These are phyloP conservation scores for Cybosia mesomella DNA, from an alignment of 2,888 invertebrate species.

Conservation along the genomic window DNA sequence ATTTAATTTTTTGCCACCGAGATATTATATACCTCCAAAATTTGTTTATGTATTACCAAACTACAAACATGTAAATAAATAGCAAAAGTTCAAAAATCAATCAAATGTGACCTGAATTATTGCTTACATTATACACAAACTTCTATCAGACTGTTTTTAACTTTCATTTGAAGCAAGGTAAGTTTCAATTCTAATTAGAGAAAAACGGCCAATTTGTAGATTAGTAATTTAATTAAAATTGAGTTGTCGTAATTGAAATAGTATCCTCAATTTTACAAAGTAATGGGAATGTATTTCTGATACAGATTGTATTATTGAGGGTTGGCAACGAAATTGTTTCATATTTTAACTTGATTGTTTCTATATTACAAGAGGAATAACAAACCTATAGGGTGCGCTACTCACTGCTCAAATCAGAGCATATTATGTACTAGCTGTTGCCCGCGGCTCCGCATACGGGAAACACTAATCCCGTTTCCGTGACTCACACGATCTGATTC, in stretches of 20 bases:
- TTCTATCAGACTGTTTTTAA: too few relatives aligned
- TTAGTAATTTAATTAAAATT: constrained; percentile 61
- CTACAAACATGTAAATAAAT: too few relatives aligned
- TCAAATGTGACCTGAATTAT: background rate
- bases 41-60: too few relatives aligned
- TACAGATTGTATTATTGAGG: background rate
- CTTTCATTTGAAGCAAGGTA: background rate
- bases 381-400: background rate
- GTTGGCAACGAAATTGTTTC: background rate
- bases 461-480: too few relatives aligned
- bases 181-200: constrained; percentile 63
- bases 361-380: background rate
- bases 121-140: background rate
- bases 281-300: constrained; percentile 1
- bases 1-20: too few relatives aligned
- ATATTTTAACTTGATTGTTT: background rate
- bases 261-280: constrained; percentile 10
- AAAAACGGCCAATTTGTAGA: constrained; percentile 61
- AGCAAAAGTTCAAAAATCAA: background rate
- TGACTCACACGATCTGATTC: too few relatives aligned
- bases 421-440: too few relatives aligned
- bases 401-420: too few relatives aligned
- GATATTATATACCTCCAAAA: too few relatives aligned
- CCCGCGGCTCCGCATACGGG: too few relatives aligned
- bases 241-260: constrained; percentile 28